Evolutionary conservation across 2,113 vertebrate species (phyloP).

Genomic region (Eudorcas thomsonii): DNA sequence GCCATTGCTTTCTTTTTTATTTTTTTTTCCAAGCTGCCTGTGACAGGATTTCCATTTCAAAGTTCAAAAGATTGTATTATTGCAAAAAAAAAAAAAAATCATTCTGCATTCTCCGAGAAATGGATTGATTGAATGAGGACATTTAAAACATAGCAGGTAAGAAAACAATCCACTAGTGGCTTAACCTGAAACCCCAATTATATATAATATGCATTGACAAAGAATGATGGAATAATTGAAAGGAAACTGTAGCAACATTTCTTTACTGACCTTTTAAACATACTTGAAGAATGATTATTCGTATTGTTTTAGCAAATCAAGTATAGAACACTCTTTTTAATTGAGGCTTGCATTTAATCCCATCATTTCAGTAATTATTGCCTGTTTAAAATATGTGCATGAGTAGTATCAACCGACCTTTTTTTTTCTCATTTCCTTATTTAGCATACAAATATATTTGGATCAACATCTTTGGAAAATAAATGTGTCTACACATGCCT

Average conservation of each 20-base stretch:
- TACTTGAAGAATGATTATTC: conserved; percentile 24
- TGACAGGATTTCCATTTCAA: background rate
- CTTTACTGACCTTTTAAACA: conserved; percentile 28
- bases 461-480: conserved; percentile 12
- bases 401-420: background rate
- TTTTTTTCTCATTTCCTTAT: background rate
- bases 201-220: background rate
- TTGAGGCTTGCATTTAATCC: conserved; percentile 11
- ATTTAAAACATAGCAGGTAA: conserved; percentile 24
- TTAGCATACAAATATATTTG: conserved; percentile 21
- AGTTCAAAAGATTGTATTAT: background rate
- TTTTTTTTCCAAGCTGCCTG: background rate
- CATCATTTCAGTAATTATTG: conserved; percentile 20
- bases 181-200: conserved; percentile 43
- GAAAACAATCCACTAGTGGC: conserved; percentile 2
- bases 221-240: conserved; percentile 7
- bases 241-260: background rate
- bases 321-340: conserved; percentile 38
- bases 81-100: background rate
- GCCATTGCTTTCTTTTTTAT: background rate
- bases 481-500: background rate
- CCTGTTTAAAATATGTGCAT: conserved; percentile 17
- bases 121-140: background rate
- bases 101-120: background rate
- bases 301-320: conserved; percentile 54